These are phyloP conservation scores for Manacus vitellinus DNA, from an alignment of 2,113 vertebrate species.

Conservation along the genomic window DNA sequence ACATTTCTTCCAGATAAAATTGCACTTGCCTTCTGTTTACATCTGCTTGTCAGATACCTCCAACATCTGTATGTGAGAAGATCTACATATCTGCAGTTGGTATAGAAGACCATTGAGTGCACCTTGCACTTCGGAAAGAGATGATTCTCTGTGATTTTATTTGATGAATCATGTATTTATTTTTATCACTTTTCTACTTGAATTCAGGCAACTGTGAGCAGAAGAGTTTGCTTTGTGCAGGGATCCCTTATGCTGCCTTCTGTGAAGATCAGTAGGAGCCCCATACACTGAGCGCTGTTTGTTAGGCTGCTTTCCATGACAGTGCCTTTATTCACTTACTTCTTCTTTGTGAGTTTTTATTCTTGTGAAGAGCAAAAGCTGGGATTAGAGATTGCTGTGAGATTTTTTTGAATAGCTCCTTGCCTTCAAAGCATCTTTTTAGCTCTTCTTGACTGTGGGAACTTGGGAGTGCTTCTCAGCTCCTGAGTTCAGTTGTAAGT, in stretches of 20 bases:
- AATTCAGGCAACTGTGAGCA: not conserved
- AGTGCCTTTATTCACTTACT: not conserved
- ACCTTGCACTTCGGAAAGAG: not conserved
- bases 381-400: not conserved
- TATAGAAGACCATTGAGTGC: not conserved
- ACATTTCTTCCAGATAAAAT: not conserved
- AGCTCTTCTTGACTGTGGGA: not conserved
- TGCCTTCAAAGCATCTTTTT: not conserved
- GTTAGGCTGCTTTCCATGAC: not conserved
- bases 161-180: not conserved
- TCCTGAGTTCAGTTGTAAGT: not conserved
- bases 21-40: not conserved
- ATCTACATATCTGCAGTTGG: not conserved
- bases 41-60: not conserved
- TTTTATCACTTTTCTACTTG: not conserved
- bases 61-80: not conserved
- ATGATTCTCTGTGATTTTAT: not conserved
- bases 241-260: not conserved
- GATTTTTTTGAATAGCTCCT: not conserved
- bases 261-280: not conserved
- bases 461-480: not conserved
- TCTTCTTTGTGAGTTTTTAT: not conserved
- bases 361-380: not conserved
- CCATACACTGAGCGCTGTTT: not conserved
- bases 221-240: not conserved